A percentile compares a stretch with the other conserved stretches of the same genome.
Conservation (phyloP, 2,888 invertebrate species). For the Onchidella celtica region DNA sequence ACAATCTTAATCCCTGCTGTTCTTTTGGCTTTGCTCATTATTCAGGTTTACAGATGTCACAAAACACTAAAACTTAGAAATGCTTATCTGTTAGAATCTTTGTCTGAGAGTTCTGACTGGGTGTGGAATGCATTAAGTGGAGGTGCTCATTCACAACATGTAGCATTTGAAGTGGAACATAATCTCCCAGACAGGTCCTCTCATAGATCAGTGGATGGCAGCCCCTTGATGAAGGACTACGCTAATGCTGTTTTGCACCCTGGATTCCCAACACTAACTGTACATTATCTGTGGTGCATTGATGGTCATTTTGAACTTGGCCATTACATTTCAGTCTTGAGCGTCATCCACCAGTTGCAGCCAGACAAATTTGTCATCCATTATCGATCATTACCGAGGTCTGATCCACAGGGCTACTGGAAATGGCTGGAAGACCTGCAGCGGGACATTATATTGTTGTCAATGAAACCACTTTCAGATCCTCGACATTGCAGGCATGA, state of each 20-base stretch:
- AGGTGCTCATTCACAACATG: background rate
- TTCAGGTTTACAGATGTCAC: conserved; percentile 44
- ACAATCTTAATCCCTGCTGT: conserved; percentile 27
- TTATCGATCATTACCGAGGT: conserved; percentile 47
- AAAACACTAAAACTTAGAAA: conserved; percentile 47
- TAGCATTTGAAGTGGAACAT: background rate
- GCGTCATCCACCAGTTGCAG: conserved; percentile 46
- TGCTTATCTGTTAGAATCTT: conserved; percentile 53
- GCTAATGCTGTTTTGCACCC: conserved; percentile 23
- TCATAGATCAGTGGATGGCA: background rate
- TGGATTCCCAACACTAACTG: conserved; percentile 45
- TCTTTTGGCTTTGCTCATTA: conserved; percentile 40
- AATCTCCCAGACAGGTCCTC: background rate
- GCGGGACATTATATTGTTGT: conserved; percentile 51
- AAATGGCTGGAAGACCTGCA: conserved; percentile 57
- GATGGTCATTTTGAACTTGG: conserved; percentile 55
- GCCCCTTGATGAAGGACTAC: background rate
- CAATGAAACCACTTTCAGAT: conserved; percentile 45
- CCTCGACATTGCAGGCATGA: conserved; percentile 47
- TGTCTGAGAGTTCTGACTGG: conserved; percentile 38
- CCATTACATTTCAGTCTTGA: conserved; percentile 53
- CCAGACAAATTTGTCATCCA: conserved; percentile 56
- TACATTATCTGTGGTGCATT: conserved; percentile 57
- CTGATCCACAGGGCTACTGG: conserved; percentile 54
- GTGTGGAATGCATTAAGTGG: conserved; percentile 47